Evolutionary conservation across 1,140 invertebrate genomes (phyloP), one percentile per base, ranked within the genome.

Genomic region (Orussus abietinus): DNA sequence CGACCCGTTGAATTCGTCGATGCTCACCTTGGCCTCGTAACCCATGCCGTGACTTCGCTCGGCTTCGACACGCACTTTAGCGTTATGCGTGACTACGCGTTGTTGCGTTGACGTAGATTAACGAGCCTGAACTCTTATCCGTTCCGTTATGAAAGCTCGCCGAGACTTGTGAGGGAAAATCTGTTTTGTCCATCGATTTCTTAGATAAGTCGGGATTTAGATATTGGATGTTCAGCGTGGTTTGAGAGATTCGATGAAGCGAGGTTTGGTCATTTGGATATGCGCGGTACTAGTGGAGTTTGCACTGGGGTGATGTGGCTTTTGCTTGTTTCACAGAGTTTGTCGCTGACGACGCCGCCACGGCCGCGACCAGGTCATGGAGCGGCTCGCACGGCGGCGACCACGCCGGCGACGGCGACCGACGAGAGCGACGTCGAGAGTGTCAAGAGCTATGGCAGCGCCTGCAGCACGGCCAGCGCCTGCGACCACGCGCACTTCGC

Each of bases 401-500:
- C 62, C 18, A 61, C 52, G 28, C 44, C 47, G 55, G 33, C 51
- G 45, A 32, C 74, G 64, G 30, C 69, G 69, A 12, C 60, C 59
- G 51, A 84, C 76, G 80, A 81, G 54, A 85, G 86, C 75, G 86
- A 89, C 72, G 63, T 70, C 51, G 85, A 86, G 45, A 88, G 86
- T 41, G 71, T 89, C 29, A 84, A 82, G 51, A 88, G 86, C 57
- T 86, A 83, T 63, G 82, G 81, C 5, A 85, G 83, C 66, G 79
- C 79, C 40, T 82, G 80, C 42, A 88, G 85, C 48, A 81, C 80
- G 45, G 80, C 80, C 5, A 83, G 80, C 41, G 74, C 74, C 10
- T 85, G 86, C 57, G 85, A 88, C 59, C 86, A 87, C 64, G 84
- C 84, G 19, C 83, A 82, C 66, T 85, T 88, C 50, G 85, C 85